phyloP scores from a whole-genome alignment of 37 sponge, comb jelly and placozoan genomes.

The Ephydatia muelleri region DNA sequence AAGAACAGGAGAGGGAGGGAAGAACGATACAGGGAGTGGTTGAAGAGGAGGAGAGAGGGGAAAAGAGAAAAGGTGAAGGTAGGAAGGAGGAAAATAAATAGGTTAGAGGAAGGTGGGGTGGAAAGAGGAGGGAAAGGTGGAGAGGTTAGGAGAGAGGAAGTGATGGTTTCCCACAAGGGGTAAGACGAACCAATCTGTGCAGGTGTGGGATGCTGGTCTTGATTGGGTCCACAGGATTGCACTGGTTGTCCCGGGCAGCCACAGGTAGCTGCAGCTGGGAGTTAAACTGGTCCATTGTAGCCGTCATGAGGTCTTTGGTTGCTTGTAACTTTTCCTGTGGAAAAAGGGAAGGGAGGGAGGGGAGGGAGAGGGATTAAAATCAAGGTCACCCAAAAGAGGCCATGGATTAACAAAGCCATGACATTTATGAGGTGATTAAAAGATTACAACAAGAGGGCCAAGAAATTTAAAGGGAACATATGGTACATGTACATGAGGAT shows the following conservation, averaged over 20 bases:
- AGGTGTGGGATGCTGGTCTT: constrained; percentile 12
- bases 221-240: constrained; percentile 11
- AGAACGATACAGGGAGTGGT: background rate
- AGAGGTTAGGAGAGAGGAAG: background rate
- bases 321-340: constrained; percentile 53
- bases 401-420: too few species aligned
- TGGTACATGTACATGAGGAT: too few species aligned
- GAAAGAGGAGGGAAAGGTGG: background rate
- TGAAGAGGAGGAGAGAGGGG: background rate
- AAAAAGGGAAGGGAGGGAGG: background rate
- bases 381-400: background rate
- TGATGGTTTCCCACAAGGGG: background rate
- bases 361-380: background rate
- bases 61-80: background rate
- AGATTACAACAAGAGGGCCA: background rate
- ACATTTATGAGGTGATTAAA: background rate
- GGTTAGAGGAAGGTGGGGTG: background rate
- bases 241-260: constrained; percentile 29
- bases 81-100: background rate
- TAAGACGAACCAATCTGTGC: constrained; percentile 34
- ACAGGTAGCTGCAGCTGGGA: constrained; percentile 10
- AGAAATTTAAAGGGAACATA: too few species aligned
- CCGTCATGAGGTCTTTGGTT: constrained; percentile 49
- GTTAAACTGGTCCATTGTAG: constrained; percentile 60
- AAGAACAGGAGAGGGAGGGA: constrained; percentile 29